phyloP scores from a whole-genome alignment of 2,113 vertebrate genomes.

The Corythornis vintsioides region DNA sequence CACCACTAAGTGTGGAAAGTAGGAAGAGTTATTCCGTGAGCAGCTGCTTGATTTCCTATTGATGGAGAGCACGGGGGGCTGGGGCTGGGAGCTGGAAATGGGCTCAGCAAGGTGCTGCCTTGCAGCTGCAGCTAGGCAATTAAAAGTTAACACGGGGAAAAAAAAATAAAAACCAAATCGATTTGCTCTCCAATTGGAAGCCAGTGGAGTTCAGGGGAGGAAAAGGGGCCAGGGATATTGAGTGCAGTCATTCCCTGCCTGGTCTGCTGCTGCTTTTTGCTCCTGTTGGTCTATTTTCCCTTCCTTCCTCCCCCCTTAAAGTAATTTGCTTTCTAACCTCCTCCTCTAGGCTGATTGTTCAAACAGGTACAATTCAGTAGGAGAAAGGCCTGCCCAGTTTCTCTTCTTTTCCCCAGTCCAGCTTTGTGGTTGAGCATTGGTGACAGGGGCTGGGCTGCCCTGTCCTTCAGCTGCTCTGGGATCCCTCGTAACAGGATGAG shows the following conservation, averaged over 20 bases:
- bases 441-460: neutral
- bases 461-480: neutral
- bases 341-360: neutral
- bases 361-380: neutral
- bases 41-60: slow-evolving; percentile 31
- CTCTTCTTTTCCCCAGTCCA: neutral
- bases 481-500: fast-evolving
- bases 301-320: neutral
- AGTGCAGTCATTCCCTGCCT: neutral
- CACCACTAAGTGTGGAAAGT: neutral
- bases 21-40: slow-evolving; percentile 12
- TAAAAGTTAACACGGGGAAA: slow-evolving; percentile 37
- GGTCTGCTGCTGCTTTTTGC: neutral
- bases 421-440: neutral
- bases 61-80: slow-evolving; percentile 22
- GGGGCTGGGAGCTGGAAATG: slow-evolving; percentile 10
- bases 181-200: neutral
- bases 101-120: neutral
- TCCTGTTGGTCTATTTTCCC: neutral
- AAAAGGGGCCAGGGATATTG: neutral
- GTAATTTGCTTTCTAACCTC: neutral
- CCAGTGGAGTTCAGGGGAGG: neutral
- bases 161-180: slow-evolving; percentile 15
- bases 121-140: slow-evolving; percentile 35
- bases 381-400: neutral